Base-by-base conservation (phyloP, 1,140 invertebrate species). In the Diploscapter pachys region DNA sequence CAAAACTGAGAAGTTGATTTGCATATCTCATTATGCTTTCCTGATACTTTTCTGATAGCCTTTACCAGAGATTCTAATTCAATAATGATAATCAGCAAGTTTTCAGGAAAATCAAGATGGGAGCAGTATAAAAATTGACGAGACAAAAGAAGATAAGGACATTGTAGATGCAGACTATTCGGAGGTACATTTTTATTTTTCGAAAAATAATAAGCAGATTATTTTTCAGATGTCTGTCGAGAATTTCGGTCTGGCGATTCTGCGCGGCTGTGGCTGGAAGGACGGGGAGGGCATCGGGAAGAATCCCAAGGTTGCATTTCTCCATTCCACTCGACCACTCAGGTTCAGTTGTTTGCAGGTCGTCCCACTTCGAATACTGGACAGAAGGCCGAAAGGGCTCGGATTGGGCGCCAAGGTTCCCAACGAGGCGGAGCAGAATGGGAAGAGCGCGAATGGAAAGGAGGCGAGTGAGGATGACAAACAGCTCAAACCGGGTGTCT, bases 271-370 rank as follows among this genome's bases (percentile, higher is more conserved):
- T 49, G 70, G 70, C 48, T 76, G 75, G 75, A 76, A 71, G n/a
- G 75, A 76, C 31, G 75, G 75, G 5, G 70, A 66, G 48, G 75
- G 75, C 57, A 76, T 76, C n/a, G 75, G 75, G 3, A 76, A 72
- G 63, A 66, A 72, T 50, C 75, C 75, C 4, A 6, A 72, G 71
- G 71, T 72, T 4, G 11, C 55, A 11, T 59, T 52, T 59, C 13
- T 57, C 31, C 31, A 31, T 69, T 57, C 2, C 11, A 59, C 62
- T 8, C 11, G 48, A 69, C 6, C 48, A 2, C n/a, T 13, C n/a
- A 65, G 5, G 56, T 68, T 68, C 51, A 5, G 31, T 53, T 9
- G 31, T 52, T 55, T 68, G 11, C 59, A 76, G 52, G 59, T 56
- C 13, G 75, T 76, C n/a, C 50, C 75, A 2, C n/a, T 76, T 49